Base-by-base conservation (phyloP, 2,113 vertebrate genomes). In the Corydoras maculifer region DNA sequence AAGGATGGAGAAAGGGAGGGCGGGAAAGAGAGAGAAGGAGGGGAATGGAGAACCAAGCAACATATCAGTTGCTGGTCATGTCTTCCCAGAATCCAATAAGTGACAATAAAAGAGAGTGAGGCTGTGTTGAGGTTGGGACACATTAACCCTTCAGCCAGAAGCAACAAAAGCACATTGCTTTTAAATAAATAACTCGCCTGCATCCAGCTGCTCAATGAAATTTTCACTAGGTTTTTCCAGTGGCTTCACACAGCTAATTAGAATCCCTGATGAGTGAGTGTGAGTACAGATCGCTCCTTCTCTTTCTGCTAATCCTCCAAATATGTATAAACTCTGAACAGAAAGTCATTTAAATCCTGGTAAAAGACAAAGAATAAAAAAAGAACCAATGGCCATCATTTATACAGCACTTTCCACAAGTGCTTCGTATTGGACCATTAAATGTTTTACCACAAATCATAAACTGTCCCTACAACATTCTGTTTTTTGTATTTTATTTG, bases 121-220 rank as follows among this genome's bases (percentile, higher is more conserved):
- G n/a, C 43, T 14, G 49, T 43, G 54, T 62, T 51, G 51, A 31
- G 62, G 57, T 61, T 59, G 71, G 74, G 59, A 50, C 25, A 62
- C 53, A 57, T 68, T 57, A 75, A 73, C 68, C 74, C 60, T 64
- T 64, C 43, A 58, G 29, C 31, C 68, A 71, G 63, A 63, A 53
- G 62, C 50, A 70, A 78, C 61, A 35, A 65, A 25, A 51, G 57
- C 54, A 25, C 54, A 65, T 59, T 32, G 43, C 68, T 73, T 49
- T 65, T 76, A 78, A 78, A 77, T 75, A 75, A 78, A 80, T 77
- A 76, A 77, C 68, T 58, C 75, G 57, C 65, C 75, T 73, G 43
- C 64, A 58, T 18, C 65, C 80, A 83, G 69, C 70, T 77, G 78
- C 61, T 79, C 69, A 50, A 53, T 72, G 66, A 68, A 69, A 74